Evolutionary conservation across 2,797 vertebrate genomes (phyloP).

Genomic region (Danionella dracula): DNA sequence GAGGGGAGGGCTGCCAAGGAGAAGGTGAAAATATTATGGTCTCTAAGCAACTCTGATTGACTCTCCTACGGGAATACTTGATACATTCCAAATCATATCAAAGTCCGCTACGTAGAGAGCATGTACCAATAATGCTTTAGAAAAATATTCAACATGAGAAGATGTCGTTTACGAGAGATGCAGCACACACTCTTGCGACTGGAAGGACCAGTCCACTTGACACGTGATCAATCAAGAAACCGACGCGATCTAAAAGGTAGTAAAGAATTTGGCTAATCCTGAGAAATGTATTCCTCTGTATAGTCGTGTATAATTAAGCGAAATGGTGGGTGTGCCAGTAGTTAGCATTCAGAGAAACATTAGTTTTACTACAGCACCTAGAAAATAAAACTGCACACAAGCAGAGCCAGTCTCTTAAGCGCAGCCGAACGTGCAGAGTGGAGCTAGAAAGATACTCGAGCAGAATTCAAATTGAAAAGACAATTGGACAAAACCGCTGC

Average conservation of each 20-base stretch:
- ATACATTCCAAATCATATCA: constrained; percentile 20
- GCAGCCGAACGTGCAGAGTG: constrained; percentile 26
- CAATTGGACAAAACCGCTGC: constrained; percentile 24
- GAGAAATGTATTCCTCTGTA: constrained; percentile 29
- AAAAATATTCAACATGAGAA: not conserved
- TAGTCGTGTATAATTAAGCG: constrained; percentile 22
- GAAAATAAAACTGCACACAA: not conserved
- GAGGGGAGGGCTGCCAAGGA: constrained; percentile 3
- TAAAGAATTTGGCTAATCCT: constrained; percentile 24
- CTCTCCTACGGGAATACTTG: constrained; percentile 8
- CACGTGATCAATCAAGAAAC: constrained; percentile 27
- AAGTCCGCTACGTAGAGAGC: constrained; percentile 11
- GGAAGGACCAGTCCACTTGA: constrained; percentile 25
- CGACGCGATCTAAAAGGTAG: constrained; percentile 35
- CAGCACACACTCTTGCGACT: not conserved
- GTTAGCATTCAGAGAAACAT: constrained; percentile 20
- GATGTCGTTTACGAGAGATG: not conserved
- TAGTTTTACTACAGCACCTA: constrained; percentile 15
- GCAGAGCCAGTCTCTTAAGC: constrained; percentile 7
- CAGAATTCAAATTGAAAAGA: constrained; percentile 41
- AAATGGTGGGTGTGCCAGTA: constrained; percentile 5
- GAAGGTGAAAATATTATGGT: constrained; percentile 24
- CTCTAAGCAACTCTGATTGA: constrained; percentile 35
- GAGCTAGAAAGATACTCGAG: constrained; percentile 22
- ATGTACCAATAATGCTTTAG: not conserved